Percentiles rank a stretch among this genome's conserved stretches.
Evolutionary conservation across 2,888 invertebrate species (phyloP).

Genomic region (Gastracanthus pulcherrimus): DNA sequence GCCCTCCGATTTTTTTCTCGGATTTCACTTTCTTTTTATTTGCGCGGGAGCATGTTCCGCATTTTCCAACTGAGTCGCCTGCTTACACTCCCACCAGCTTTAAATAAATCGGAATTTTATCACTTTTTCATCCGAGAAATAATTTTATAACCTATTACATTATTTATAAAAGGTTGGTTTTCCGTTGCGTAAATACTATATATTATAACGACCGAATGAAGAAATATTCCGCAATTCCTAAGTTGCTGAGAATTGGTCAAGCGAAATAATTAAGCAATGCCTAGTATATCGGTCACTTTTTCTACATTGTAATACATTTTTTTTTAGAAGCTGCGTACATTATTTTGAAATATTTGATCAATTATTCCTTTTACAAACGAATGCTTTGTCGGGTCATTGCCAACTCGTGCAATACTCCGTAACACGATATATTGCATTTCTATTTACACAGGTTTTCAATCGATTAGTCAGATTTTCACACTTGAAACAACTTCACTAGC

Average conservation of each 20-base stretch:
- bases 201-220: neutral
- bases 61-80: conserved; percentile 17
- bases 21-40: conserved; percentile 21
- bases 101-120: conserved; percentile 28
- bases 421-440: too few species aligned
- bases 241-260: neutral
- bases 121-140: neutral
- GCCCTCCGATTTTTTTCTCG: conserved; percentile 29
- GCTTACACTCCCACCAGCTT: neutral
- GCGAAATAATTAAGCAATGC: conserved; percentile 45
- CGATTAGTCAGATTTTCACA: too few species aligned
- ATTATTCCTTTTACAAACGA: conserved; percentile 20
- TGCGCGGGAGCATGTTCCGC: too few species aligned
- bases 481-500: too few species aligned
- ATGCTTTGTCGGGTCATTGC: conserved; percentile 41
- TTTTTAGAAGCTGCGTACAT: neutral
- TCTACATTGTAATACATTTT: neutral
- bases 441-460: neutral
- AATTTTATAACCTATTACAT: too few species aligned
- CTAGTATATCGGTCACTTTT: conserved; percentile 25
- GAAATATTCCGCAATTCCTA: conserved; percentile 18
- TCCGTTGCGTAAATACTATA: too few species aligned
- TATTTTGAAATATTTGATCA: neutral
- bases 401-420: neutral
- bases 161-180: too few species aligned